Conservation (phyloP, 2,888 invertebrate genomes). For the Idaea dimidiata region DNA sequence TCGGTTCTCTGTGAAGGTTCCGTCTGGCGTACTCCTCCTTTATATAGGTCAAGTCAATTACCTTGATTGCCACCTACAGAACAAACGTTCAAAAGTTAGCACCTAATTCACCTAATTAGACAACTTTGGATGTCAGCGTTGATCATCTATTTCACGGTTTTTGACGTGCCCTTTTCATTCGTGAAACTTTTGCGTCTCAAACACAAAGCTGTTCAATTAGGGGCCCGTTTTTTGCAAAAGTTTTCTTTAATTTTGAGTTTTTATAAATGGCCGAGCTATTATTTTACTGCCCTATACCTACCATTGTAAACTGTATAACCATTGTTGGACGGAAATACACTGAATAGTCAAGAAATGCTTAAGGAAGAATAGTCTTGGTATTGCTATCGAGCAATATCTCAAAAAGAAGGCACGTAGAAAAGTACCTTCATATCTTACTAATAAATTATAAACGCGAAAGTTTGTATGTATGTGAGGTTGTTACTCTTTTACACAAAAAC, state of each 20-base stretch:
- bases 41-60: slow-evolving; percentile 86
- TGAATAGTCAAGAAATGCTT: no score
- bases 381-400: no score
- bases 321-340: no score
- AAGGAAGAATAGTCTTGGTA: no score
- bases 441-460: no score
- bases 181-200: slow-evolving; percentile 12
- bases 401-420: no score
- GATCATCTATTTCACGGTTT: neutral
- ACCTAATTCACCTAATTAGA: neutral
- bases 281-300: neutral
- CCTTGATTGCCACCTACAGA: slow-evolving; percentile 85
- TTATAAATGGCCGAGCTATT: neutral
- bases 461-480: no score
- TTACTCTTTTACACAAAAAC: no score
- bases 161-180: slow-evolving; percentile 14
- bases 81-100: neutral
- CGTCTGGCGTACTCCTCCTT: slow-evolving; percentile 87
- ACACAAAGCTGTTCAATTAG: neutral
- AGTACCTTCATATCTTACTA: no score
- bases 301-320: no score
- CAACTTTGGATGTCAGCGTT: neutral
- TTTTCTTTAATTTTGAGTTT: neutral
- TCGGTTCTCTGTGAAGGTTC: slow-evolving; percentile 86
- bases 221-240: neutral